Conservation (phyloP, 2,888 invertebrate genomes). For the Margaritifera margaritifera region DNA sequence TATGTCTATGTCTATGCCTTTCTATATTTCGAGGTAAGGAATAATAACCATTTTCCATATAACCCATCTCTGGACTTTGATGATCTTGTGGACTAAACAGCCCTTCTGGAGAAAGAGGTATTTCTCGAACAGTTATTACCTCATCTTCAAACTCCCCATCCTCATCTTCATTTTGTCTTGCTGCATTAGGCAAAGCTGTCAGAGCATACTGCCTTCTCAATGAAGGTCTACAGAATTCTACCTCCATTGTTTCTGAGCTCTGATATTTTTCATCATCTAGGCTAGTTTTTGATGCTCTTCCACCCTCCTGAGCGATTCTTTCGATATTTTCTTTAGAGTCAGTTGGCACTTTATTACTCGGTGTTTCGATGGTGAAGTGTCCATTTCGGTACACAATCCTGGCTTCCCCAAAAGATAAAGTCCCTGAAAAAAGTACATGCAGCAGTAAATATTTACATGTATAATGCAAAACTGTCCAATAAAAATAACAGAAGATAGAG, state of each 20-base stretch:
- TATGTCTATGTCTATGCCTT: too few relatives aligned
- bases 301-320: not conserved
- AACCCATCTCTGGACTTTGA: too few relatives aligned
- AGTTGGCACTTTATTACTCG: not conserved
- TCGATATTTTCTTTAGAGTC: not conserved
- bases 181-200: constrained; percentile 17
- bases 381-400: constrained; percentile 50
- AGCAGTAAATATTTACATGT: too few relatives aligned
- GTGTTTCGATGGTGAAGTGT: constrained; percentile 49
- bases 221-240: constrained; percentile 16
- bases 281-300: not conserved
- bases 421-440: constrained; percentile 25
- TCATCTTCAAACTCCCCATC: constrained; percentile 26
- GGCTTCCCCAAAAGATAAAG: constrained; percentile 39
- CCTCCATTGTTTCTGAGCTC: constrained; percentile 18
- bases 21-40: too few relatives aligned
- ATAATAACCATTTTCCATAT: too few relatives aligned
- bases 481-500: too few relatives aligned
- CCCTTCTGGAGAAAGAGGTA: too few relatives aligned
- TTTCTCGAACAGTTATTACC: not conserved
- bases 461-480: too few relatives aligned
- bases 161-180: constrained; percentile 7
- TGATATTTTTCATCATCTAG: too few relatives aligned
- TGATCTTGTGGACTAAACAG: too few relatives aligned
- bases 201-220: constrained; percentile 32